Evolutionary conservation across 2,888 invertebrate species (phyloP), one percentile per base, ranked within the genome.

Genomic region (Aelia acuminata): DNA sequence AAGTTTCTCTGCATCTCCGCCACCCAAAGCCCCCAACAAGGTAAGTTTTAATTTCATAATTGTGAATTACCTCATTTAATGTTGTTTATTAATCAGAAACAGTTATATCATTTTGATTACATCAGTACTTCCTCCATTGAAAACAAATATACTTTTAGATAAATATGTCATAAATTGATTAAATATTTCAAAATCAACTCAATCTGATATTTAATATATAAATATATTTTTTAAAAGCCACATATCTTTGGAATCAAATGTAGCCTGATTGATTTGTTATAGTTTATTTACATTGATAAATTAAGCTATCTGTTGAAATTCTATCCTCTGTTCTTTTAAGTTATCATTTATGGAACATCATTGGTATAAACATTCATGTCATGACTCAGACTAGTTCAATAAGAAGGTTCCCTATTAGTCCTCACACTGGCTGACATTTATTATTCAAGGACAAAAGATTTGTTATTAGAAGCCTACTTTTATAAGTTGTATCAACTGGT

Each of bases 21-120:
- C 88, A 48, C 89, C 89, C 53, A 87, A 84, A 80, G 50, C 50
- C 47, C 50, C 89, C 35, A 88, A 85, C 87, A 89, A 89, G 88
- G 89, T 88, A 89, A 87, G 20, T 31, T 57, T 47, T 70, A 48
- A 50, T 47, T 26, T 70, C 1, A 35, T 85, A 49, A 1, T 35
- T 1, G 26, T 35, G 18, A 35, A 7, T 84, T 22, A 48, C 7
- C 31, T 84, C 22, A 26, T 49, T n/a, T 49, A 39, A n/a, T 22
- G 13, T 84, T 13, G 20, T 15, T 84, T n/a, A 26, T 22, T 10
- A 47, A 10, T 20, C n/a, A 1, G 3, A 48, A 5, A 7, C 47
- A 47, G 1, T 84, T 47, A 84, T 47, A 10, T 35, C 35, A 70
- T 70, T 8, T 5, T 35, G 63, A 70, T 70, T 35, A 35, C 18